phyloP scores from a whole-genome alignment of 1,140 invertebrate genomes.

The Chrysopa pallens region DNA sequence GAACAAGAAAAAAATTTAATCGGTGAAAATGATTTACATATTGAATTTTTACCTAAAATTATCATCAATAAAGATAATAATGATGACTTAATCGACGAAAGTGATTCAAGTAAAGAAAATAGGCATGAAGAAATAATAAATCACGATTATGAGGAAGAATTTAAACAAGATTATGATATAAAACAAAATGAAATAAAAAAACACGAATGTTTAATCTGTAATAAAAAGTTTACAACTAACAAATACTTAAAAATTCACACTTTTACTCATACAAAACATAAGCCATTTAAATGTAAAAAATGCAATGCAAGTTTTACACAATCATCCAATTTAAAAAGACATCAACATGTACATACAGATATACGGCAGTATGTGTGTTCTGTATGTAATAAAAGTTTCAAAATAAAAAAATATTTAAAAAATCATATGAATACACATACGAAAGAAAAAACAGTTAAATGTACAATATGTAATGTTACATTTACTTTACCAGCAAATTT shows the following conservation, averaged over 20 bases:
- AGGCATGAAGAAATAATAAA: constrained; percentile 4
- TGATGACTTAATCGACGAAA: neutral
- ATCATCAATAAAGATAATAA: neutral
- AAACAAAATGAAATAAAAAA: constrained; percentile 25
- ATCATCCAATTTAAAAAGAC: constrained; percentile 2
- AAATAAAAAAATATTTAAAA: constrained; percentile 4
- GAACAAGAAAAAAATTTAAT: neutral
- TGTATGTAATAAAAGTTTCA: constrained; percentile 4
- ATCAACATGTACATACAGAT: constrained; percentile 6
- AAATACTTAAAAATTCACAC: constrained; percentile 13
- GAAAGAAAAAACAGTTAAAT: constrained; percentile 5
- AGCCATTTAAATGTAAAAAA: constrained; percentile 10
- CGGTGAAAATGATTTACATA: neutral
- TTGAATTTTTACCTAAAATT: neutral
- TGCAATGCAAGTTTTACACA: constrained; percentile 13
- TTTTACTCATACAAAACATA: constrained; percentile 17
- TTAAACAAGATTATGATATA: constrained; percentile 14
- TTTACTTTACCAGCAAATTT: constrained; percentile 1
- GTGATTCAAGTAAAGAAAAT: constrained; percentile 3
- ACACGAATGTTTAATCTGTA: constrained; percentile 10
- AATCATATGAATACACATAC: constrained; percentile 6
- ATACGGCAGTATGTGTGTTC: constrained; percentile 4
- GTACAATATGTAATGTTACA: constrained; percentile 1
- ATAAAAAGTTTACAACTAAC: constrained; percentile 1
- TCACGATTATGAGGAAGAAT: constrained; percentile 3